A percentile compares a stretch with the other conserved stretches of the same genome.
phyloP scores from a whole-genome alignment of 2,888 invertebrate genomes.

The Lamellibrachia satsuma region DNA sequence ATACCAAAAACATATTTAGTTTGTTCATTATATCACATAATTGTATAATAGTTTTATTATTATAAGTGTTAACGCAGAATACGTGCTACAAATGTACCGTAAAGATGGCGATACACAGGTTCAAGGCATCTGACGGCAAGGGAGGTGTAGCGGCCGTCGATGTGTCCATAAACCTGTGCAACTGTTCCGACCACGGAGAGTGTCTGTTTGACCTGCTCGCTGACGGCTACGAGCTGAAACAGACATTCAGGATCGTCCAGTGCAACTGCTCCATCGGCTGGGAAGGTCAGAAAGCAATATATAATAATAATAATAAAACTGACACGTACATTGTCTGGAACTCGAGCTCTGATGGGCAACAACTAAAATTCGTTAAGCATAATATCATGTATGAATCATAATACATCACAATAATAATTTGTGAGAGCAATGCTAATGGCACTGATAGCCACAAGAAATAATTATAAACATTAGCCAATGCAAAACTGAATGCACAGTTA shows the following conservation, averaged over 20 bases:
- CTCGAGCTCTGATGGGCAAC: no score
- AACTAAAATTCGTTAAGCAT: no score
- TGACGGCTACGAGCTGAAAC: background rate
- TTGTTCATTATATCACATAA: background rate
- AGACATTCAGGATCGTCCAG: background rate
- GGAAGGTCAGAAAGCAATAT: background rate
- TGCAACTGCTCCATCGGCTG: conserved; percentile 22
- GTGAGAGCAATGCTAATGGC: no score
- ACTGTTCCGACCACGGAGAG: conserved; percentile 22
- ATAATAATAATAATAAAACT: background rate
- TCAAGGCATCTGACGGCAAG: background rate
- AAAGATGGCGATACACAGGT: background rate
- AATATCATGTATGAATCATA: no score
- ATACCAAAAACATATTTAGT: background rate
- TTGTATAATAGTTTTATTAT: background rate
- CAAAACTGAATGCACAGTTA: no score
- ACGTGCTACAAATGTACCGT: background rate
- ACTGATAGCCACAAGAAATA: no score
- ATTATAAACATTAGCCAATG: no score
- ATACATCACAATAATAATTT: no score
- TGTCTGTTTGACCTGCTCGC: conserved; percentile 21
- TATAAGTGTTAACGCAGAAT: background rate
- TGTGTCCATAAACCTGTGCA: background rate
- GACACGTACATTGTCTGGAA: no score
- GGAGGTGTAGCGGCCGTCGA: background rate